Evolutionary conservation across 2,888 invertebrate genomes (phyloP), one percentile per base, ranked within the genome.

Genomic region (Tetrapedia diversipes): DNA sequence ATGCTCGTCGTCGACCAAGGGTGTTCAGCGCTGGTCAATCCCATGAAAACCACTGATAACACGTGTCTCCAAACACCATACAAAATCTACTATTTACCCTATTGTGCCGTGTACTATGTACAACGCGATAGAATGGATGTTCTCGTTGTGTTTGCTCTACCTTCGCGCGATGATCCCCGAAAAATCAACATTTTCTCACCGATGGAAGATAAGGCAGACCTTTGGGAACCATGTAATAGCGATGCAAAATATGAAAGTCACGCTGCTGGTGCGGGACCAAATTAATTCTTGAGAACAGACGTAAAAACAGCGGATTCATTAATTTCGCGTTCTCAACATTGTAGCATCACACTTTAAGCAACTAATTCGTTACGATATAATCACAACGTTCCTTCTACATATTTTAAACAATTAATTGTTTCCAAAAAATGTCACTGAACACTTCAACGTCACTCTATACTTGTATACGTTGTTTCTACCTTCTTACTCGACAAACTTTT

Each of bases 1-100:
- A 85, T 82, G 79, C 81, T 85, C 64, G 82, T 83, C 65, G 80
- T 66, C 74, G 85, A 73, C 75, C 80, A 81, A 85, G 81, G 83
- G 81, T 82, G 79, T 82, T 71, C 77, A 67, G 65, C 72, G 69
- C 76, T 77, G 80, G 74, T 70, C 82, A 80, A 57, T 81, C 80
- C 47, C 41, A 7, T 39, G 29, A 54, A 60, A 71, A 66, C 69
- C 49, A 51, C 27, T 34, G 74, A 65, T 75, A 71, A 72, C 41
- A 45, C 81, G 63, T 70, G 70, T 83, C 74, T 27, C 65, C 75
- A 24, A 63, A 47, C 60, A 11, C 0, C 57, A 16, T 6, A 24
- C 11, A 49, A n/a, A 27, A 27, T 27, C 16, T 0, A 19, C 61
- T n/a, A 29, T 49, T 66, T 49, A 19, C 24, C 10, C 39, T n/a